These are phyloP conservation scores for Nematopogon swammerdamellus DNA, from an alignment of 2,888 invertebrate species.

Conservation along the genomic window DNA sequence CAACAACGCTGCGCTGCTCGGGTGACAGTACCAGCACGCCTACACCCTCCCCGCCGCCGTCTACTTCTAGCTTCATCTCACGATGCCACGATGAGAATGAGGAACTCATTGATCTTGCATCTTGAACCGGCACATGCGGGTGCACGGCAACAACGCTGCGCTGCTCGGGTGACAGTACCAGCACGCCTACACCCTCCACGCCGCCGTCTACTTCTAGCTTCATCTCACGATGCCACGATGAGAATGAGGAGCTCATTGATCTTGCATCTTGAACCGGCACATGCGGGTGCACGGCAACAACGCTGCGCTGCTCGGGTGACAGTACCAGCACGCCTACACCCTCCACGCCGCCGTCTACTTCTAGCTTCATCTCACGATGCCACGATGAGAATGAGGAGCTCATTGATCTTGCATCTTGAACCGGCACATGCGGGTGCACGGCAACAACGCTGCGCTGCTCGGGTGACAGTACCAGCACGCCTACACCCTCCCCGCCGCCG, in stretches of 20 bases:
- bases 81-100: too few relatives aligned
- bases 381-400: too few relatives aligned
- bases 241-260: too few relatives aligned
- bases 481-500: constrained; percentile 16
- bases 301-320: constrained; percentile 14
- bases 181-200: constrained; percentile 22
- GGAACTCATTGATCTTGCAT: too few relatives aligned
- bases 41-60: constrained; percentile 20
- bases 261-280: constrained; percentile 97
- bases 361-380: too few relatives aligned
- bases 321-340: constrained; percentile 29
- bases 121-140: too few relatives aligned
- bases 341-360: constrained; percentile 11
- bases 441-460: constrained; percentile 18
- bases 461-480: constrained; percentile 31
- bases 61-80: too few relatives aligned
- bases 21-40: constrained; percentile 53
- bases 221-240: too few relatives aligned
- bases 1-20: constrained; percentile 57
- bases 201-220: constrained; percentile 23
- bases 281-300: constrained; percentile 88
- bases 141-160: constrained; percentile 73
- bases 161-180: constrained; percentile 60
- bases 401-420: constrained; percentile 97
- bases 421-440: constrained; percentile 98